phyloP scores from a whole-genome alignment of 2,797 vertebrate species.

The Anguilla anguilla region DNA sequence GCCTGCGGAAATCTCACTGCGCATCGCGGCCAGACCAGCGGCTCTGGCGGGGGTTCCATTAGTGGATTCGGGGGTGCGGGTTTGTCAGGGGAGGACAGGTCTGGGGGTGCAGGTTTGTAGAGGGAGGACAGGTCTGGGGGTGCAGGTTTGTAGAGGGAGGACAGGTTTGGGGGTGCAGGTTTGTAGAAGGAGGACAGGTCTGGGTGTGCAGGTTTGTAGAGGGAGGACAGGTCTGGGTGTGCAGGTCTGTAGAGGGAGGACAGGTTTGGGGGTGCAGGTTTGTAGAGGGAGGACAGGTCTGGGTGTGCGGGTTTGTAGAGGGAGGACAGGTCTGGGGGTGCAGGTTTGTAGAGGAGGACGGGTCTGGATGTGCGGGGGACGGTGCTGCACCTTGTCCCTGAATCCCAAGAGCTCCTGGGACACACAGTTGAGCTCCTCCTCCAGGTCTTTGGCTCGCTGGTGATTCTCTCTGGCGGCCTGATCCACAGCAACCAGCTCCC shows the following conservation, averaged over 20 bases:
- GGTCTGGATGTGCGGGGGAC: neutral
- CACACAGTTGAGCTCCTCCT: conserved; percentile 56
- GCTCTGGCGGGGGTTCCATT: neutral
- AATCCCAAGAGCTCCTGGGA: conserved; percentile 57
- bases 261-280: neutral
- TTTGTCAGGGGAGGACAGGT: neutral
- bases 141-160: neutral
- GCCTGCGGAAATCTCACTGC: neutral
- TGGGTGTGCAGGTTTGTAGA: neutral
- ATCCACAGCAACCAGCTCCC: conserved; percentile 55
- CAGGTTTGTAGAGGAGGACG: neutral
- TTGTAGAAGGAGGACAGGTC: neutral
- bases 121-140: neutral
- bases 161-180: neutral
- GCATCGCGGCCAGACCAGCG: neutral
- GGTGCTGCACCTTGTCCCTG: conserved; percentile 57
- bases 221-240: neutral
- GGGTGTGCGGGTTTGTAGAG: neutral
- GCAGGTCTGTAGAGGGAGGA: neutral
- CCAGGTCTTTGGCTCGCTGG: conserved; percentile 46
- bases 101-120: neutral
- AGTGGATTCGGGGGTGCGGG: neutral
- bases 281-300: too few relatives aligned
- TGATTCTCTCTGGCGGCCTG: conserved; percentile 57
- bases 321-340: neutral